phyloP scores from a whole-genome alignment of 2,113 vertebrate species.

The Microtus richardsoni region DNA sequence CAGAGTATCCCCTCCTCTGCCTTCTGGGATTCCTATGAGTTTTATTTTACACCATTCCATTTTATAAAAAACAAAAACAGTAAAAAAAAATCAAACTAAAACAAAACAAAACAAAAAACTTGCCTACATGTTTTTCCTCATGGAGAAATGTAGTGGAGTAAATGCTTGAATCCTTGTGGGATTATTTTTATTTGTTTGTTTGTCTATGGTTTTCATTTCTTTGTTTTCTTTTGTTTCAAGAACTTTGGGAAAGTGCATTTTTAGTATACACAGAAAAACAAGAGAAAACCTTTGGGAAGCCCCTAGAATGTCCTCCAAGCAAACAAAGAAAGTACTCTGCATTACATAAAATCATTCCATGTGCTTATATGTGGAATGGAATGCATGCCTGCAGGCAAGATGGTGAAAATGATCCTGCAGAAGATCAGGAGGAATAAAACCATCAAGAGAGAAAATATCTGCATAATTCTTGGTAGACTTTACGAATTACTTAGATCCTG shows the following conservation, averaged over 20 bases:
- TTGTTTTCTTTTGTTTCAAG: neutral
- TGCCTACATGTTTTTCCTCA: neutral
- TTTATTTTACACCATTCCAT: too few relatives aligned
- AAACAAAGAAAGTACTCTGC: neutral
- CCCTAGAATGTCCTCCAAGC: neutral
- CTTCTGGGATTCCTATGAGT: too few relatives aligned
- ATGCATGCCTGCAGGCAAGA: neutral
- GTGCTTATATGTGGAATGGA: too few relatives aligned
- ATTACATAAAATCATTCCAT: neutral
- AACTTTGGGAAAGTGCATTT: neutral
- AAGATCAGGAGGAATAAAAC: rapidly evolving
- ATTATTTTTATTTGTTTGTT: neutral
- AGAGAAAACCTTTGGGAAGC: neutral
- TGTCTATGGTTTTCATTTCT: neutral
- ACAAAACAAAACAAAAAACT: neutral
- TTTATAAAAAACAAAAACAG: too few relatives aligned
- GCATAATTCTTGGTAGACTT: neutral
- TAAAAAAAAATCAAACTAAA: too few relatives aligned
- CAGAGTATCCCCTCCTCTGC: too few relatives aligned
- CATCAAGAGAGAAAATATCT: neutral
- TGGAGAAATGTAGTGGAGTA: neutral
- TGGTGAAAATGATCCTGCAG: neutral
- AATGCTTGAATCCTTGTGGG: neutral
- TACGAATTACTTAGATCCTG: neutral
- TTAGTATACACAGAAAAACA: neutral